Evolutionary conservation across 2,797 vertebrate species (phyloP).

Genomic region (Adrianichthys oophorus): DNA sequence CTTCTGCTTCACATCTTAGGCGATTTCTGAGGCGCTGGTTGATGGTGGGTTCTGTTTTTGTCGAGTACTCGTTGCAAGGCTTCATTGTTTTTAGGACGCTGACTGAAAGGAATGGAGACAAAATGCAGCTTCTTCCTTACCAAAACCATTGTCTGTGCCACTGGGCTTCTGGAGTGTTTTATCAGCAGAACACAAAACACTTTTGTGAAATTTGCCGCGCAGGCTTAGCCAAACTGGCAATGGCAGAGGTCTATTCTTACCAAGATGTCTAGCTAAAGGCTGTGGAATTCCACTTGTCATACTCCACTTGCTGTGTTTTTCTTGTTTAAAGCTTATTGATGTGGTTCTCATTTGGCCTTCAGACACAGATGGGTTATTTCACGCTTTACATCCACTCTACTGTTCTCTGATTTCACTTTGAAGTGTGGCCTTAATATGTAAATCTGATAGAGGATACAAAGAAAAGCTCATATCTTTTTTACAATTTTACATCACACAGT

Average conservation of each 20-base stretch:
- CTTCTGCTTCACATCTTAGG: constrained; percentile 2
- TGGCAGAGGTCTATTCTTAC: constrained; percentile 66
- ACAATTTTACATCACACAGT: constrained; percentile 10
- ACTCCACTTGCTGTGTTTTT: constrained; percentile 52
- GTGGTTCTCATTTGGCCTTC: constrained; percentile 58
- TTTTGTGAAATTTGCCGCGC: constrained; percentile 72
- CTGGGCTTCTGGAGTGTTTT: constrained; percentile 72
- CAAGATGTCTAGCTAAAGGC: constrained; percentile 64
- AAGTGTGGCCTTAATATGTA: constrained; percentile 56
- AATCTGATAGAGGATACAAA: constrained; percentile 34
- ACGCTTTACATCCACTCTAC: constrained; percentile 49
- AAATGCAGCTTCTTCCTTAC: constrained; percentile 58
- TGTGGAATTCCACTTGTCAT: constrained; percentile 42
- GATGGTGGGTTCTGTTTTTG: constrained; percentile 33
- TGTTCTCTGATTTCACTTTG: constrained; percentile 54
- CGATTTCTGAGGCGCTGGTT: constrained; percentile 21
- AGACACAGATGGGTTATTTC: constrained; percentile 50
- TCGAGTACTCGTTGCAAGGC: constrained; percentile 40
- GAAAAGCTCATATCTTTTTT: constrained; percentile 25
- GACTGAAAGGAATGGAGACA: constrained; percentile 63
- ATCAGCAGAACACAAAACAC: constrained; percentile 70
- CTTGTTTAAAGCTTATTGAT: constrained; percentile 66
- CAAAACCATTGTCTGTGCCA: constrained; percentile 71
- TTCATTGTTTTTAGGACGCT: constrained; percentile 60
- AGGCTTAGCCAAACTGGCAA: constrained; percentile 65